These are phyloP conservation scores for Sebastes goodei DNA, from an alignment of 2,797 vertebrate species.

Conservation along the genomic window DNA sequence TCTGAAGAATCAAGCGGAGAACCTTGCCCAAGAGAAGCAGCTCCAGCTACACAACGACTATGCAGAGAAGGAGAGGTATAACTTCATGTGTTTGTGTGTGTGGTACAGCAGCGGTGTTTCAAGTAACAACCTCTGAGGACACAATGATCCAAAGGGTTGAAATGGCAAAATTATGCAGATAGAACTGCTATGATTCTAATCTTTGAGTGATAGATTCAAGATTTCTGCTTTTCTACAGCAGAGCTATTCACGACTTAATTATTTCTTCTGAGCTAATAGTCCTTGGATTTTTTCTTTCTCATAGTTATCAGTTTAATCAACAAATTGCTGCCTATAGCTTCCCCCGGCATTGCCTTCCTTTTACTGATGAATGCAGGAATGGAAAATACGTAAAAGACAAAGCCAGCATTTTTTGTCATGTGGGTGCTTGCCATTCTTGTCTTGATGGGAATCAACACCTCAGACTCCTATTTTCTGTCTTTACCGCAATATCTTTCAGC, in stretches of 20 bases:
- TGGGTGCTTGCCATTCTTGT: slow-evolving; percentile 39
- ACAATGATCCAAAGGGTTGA: too few species aligned
- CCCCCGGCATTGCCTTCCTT: background rate
- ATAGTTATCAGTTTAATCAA: slow-evolving; percentile 40
- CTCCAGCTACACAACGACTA: slow-evolving; percentile 98
- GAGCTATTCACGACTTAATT: slow-evolving; percentile 35
- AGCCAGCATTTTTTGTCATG: slow-evolving; percentile 52
- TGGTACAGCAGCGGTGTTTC: slow-evolving; percentile 2
- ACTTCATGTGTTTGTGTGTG: background rate
- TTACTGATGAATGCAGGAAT: slow-evolving; percentile 31
- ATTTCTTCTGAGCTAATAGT: slow-evolving; percentile 23
- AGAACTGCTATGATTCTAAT: slow-evolving; percentile 41
- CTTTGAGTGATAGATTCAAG: slow-evolving; percentile 32
- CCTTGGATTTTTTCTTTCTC: background rate
- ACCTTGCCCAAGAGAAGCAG: slow-evolving; percentile 95
- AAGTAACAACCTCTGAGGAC: slow-evolving; percentile 18
- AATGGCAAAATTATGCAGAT: background rate
- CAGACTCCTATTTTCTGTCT: slow-evolving; percentile 34
- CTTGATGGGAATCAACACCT: slow-evolving; percentile 52
- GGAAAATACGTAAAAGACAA: slow-evolving; percentile 42
- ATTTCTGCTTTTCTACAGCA: slow-evolving; percentile 38
- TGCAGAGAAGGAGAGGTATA: slow-evolving; percentile 95
- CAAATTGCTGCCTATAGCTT: slow-evolving; percentile 25
- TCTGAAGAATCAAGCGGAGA: slow-evolving; percentile 96
- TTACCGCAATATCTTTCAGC: slow-evolving; percentile 16